phyloP scores from a whole-genome alignment of 2,797 vertebrate genomes.

The Choloepus didactylus region DNA sequence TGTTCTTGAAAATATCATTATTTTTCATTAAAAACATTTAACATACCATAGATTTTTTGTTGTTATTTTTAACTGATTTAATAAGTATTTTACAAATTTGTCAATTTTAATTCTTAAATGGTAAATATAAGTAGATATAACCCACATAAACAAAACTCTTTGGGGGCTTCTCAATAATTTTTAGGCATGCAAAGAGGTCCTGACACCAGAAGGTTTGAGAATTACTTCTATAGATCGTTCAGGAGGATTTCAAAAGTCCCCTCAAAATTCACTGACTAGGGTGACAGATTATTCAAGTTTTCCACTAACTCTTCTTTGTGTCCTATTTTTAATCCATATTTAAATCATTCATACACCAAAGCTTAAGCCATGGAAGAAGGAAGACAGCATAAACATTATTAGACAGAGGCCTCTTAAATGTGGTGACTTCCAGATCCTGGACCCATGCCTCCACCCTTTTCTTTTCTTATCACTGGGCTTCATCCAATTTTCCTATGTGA shows the following conservation, averaged over 20 bases:
- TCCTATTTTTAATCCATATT: not conserved
- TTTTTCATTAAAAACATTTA: not conserved
- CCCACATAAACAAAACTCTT: not conserved
- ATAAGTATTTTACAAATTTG: not conserved
- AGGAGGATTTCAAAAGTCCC: not conserved
- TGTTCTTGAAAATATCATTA: not conserved
- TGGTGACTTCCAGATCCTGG: not conserved
- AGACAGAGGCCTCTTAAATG: not conserved
- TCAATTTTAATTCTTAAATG: not conserved
- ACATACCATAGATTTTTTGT: not conserved
- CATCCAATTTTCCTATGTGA: not conserved
- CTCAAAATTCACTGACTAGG: not conserved
- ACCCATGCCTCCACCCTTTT: not conserved
- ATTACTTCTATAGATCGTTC: not conserved
- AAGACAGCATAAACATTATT: not conserved
- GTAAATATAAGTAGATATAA: not conserved
- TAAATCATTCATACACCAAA: not conserved
- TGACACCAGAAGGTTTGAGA: not conserved
- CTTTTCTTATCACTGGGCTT: not conserved
- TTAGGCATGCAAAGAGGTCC: not conserved
- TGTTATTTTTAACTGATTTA: not conserved
- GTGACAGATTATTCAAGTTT: not conserved
- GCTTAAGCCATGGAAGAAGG: not conserved
- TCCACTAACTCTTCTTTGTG: not conserved
- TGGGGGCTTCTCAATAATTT: not conserved